Conservation (phyloP, 2,888 invertebrate species). For the Thelaira solivaga region DNA sequence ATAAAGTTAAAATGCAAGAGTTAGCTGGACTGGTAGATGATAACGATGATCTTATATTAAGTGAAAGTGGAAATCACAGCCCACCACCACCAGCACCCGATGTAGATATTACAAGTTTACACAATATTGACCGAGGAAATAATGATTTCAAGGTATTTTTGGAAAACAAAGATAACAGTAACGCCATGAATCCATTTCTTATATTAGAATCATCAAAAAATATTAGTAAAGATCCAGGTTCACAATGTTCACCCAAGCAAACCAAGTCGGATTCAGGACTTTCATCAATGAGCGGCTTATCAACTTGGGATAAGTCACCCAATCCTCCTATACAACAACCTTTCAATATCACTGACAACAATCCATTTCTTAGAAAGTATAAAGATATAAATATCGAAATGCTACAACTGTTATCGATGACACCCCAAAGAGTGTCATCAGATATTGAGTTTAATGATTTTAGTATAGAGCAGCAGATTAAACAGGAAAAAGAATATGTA, state of each 20-base stretch:
- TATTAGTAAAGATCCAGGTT: neutral
- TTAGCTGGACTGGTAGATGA: conserved; percentile 66
- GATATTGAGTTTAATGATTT: conserved; percentile 6
- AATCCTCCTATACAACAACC: conserved; percentile 80
- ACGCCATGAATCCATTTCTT: conserved; percentile 69
- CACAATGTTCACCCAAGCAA: conserved; percentile 65
- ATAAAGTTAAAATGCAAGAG: conserved; percentile 67
- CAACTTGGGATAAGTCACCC: conserved; percentile 90
- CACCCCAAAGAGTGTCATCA: neutral
- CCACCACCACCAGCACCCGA: conserved; percentile 90
- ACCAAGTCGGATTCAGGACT: conserved; percentile 91
- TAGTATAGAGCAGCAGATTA: neutral
- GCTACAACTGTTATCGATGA: conserved; percentile 40
- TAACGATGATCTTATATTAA: conserved; percentile 34
- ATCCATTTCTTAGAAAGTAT: conserved; percentile 61
- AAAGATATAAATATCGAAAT: conserved; percentile 62
- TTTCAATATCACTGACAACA: conserved; percentile 37
- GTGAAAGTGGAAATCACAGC: conserved; percentile 79
- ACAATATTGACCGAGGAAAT: neutral
- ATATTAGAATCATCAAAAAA: conserved; percentile 22
- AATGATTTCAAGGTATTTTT: conserved; percentile 13
- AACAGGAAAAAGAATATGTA: conserved; percentile 66
- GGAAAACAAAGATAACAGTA: conserved; percentile 38
- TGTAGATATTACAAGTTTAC: conserved; percentile 11
- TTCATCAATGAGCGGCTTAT: conserved; percentile 92